Conservation (phyloP, 2,113 vertebrate genomes). For the Panthera tigris region DNA sequence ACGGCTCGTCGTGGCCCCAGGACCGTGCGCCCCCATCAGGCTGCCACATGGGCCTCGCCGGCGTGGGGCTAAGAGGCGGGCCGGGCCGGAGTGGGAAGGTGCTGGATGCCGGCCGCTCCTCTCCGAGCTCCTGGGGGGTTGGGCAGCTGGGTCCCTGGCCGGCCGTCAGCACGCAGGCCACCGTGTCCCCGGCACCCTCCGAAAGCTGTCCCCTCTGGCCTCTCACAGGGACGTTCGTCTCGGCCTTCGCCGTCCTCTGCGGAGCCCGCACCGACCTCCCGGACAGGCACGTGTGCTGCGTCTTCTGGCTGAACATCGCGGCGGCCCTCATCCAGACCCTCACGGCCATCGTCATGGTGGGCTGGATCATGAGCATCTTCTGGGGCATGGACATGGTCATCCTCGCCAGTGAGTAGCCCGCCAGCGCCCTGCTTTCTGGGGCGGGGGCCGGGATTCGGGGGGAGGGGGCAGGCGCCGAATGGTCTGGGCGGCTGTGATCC, state of each 20-base stretch:
- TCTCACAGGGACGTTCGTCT: conserved; percentile 93
- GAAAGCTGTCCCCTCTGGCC: not conserved
- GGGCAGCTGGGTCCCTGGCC: fast-evolving
- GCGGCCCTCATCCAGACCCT: conserved; percentile 97
- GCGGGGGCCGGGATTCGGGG: fast-evolving
- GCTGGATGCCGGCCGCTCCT: fast-evolving
- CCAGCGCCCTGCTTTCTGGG: fast-evolving
- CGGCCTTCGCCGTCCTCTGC: conserved; percentile 96
- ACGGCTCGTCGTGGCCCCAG: not conserved
- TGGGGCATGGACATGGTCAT: conserved; percentile 99
- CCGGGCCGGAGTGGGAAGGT: not conserved
- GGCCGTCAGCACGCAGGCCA: fast-evolving
- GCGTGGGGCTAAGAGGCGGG: not conserved
- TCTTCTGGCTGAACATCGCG: conserved; percentile 98
- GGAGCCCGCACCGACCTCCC: conserved; percentile 96
- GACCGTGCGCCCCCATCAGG: not conserved
- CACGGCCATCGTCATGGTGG: conserved; percentile 98
- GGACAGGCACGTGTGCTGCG: conserved; percentile 94
- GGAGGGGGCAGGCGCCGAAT: fast-evolving
- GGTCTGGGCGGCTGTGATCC: not conserved
- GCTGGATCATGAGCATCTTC: conserved; percentile 99
- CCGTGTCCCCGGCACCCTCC: not conserved
- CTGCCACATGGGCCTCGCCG: not conserved
- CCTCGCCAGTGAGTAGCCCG: conserved; percentile 92
- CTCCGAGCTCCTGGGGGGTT: not conserved